phyloP scores from a whole-genome alignment of 2,888 invertebrate species.

The Folsomia candida region DNA sequence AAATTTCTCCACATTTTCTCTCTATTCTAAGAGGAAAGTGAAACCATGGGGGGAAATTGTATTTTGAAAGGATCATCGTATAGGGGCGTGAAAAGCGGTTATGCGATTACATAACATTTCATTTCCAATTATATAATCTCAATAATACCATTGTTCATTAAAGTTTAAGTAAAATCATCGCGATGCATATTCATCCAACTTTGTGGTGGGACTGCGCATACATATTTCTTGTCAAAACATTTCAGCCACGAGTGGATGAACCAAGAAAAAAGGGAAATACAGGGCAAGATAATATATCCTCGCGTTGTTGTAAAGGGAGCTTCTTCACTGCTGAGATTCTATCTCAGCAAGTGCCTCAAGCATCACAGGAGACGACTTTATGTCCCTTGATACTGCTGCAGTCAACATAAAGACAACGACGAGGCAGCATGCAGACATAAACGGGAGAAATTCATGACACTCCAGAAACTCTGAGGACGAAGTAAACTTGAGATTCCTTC shows the following conservation, averaged over 20 bases:
- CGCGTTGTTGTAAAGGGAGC: too few relatives aligned
- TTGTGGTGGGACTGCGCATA: not conserved
- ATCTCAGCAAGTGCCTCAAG: not conserved
- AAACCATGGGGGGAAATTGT: too few relatives aligned
- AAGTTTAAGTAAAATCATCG: too few relatives aligned
- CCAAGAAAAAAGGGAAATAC: not conserved
- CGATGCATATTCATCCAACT: not conserved
- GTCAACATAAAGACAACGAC: not conserved
- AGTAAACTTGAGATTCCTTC: not conserved
- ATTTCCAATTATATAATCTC: too few relatives aligned
- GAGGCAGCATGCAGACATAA: not conserved
- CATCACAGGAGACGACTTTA: not conserved
- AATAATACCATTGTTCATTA: too few relatives aligned
- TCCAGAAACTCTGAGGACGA: not conserved
- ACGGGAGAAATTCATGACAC: not conserved
- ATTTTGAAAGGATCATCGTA: too few relatives aligned
- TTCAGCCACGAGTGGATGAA: constrained; percentile 3
- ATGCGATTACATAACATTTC: too few relatives aligned
- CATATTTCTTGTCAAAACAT: constrained; percentile 9
- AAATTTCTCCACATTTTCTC: not conserved
- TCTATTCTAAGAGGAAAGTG: not conserved
- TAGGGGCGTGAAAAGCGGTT: too few relatives aligned
- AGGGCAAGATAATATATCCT: too few relatives aligned
- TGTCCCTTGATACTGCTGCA: not conserved
- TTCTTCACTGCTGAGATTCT: not conserved